Conservation (phyloP, 2,797 vertebrate genomes). For the Mormyrops boulengeri region DNA sequence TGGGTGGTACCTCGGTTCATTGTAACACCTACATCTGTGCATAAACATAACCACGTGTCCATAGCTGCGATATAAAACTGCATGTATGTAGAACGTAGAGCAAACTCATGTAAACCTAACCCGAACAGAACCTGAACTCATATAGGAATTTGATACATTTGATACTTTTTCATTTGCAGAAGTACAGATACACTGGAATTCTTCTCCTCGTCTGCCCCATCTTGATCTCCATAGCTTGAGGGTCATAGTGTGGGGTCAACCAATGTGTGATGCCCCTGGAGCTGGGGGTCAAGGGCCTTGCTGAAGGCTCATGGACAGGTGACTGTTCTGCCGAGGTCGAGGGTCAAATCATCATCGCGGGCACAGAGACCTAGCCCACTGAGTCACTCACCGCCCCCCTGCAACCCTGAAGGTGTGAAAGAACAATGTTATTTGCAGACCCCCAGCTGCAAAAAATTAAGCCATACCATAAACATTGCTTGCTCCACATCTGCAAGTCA, state of each 20-base stretch:
- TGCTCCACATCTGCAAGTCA: not conserved
- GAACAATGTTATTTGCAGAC: not conserved
- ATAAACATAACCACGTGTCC: not conserved
- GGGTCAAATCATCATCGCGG: not conserved
- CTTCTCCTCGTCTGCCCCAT: not conserved
- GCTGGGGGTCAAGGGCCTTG: not conserved
- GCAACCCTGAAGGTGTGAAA: not conserved
- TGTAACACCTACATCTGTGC: not conserved
- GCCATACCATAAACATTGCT: not conserved
- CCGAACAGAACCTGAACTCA: not conserved
- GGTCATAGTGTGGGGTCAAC: not conserved
- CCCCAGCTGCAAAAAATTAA: not conserved
- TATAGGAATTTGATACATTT: not conserved
- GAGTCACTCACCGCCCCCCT: not conserved
- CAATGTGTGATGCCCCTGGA: not conserved
- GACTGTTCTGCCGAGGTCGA: not conserved
- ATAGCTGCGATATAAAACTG: not conserved
- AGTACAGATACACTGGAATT: not conserved
- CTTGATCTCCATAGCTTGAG: not conserved
- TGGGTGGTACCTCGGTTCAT: not conserved
- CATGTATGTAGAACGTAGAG: not conserved
- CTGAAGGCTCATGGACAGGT: not conserved
- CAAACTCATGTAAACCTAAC: not conserved
- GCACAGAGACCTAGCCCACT: not conserved
- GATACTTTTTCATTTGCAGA: not conserved